Base-by-base conservation (phyloP, 2,797 vertebrate genomes). In the Argya squamiceps region DNA sequence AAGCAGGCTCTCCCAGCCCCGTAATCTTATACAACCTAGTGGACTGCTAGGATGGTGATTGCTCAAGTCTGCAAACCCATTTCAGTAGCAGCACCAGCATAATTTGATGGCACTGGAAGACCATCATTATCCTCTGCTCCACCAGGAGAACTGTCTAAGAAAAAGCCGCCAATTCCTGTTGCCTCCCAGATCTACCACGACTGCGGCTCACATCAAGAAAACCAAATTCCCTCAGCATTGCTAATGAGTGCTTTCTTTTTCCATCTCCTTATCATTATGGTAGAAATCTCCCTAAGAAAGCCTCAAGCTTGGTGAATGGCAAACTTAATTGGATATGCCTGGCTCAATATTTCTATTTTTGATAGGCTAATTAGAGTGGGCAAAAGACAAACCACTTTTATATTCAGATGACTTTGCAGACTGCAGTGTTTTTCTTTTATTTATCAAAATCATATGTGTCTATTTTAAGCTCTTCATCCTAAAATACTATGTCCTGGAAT, bases 321-420 rank as follows among this genome's bases (percentile, higher is more conserved):
- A 95, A 77, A 87, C 50, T 79, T 90, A 84, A 92, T 88, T 97
- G 83, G 80, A 34, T 50, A 41, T 88, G 70, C 60, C 37, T 7
- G 73, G 58, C 64, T 94, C 32, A 90, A 71, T 95, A 89, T 64
- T 93, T 95, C 96, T 97, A 96, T 95, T 96, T 96, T 93, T 74
- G 94, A 60, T 90, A 46, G 63, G 32, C 56, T 95, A 96, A 96
- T 96, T 96, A 92, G 92, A 67, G 68, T 83, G 74, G 77, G 85
- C 47, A 91, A 89, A 86, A 88, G 85, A 60, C 43, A 93, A 93
- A 73, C n/a, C 24, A 10, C 55, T 90, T 93, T 84, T 64, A 43
- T 69, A 88, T 56, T 92, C 85, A 90, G 73, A 76, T 32, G 70
- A 59, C 37, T 92, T 91, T 82, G 46, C 11, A 52, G 41, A 43